Conservation (phyloP, 2,113 vertebrate genomes). For the Halichoerus grypus region DNA sequence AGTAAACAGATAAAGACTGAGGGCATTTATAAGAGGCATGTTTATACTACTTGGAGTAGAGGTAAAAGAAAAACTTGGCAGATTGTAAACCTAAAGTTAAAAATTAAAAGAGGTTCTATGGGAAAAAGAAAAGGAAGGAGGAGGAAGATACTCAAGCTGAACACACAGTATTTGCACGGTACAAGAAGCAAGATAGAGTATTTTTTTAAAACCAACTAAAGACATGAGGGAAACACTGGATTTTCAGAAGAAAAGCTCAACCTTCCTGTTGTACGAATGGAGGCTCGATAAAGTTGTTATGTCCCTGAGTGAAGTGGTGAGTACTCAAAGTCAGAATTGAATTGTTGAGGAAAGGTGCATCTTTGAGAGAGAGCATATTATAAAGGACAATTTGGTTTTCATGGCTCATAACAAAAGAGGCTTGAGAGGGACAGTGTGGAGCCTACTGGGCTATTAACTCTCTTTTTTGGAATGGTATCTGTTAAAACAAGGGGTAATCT, state of each 20-base stretch:
- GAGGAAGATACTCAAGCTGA: background rate
- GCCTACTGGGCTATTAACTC: background rate
- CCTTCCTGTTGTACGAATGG: background rate
- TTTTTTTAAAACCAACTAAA: background rate
- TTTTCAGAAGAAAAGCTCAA: background rate
- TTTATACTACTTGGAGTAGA: background rate
- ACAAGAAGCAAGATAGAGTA: background rate
- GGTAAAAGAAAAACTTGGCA: background rate
- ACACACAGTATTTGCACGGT: background rate
- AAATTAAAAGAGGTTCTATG: background rate
- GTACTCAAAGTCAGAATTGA: background rate
- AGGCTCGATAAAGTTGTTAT: background rate
- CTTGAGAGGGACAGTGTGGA: background rate
- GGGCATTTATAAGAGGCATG: background rate
- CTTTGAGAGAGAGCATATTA: background rate
- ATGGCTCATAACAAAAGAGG: background rate
- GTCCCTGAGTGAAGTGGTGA: background rate
- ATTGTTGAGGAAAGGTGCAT: background rate
- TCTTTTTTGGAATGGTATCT: background rate
- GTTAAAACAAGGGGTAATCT: background rate
- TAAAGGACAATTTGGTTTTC: background rate
- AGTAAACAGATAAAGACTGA: background rate
- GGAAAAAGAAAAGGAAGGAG: background rate
- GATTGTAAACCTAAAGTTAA: background rate
- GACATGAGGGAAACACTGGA: background rate